These are phyloP conservation scores for Lophura nycthemera DNA, from an alignment of 2,113 vertebrate genomes.

Conservation along the genomic window DNA sequence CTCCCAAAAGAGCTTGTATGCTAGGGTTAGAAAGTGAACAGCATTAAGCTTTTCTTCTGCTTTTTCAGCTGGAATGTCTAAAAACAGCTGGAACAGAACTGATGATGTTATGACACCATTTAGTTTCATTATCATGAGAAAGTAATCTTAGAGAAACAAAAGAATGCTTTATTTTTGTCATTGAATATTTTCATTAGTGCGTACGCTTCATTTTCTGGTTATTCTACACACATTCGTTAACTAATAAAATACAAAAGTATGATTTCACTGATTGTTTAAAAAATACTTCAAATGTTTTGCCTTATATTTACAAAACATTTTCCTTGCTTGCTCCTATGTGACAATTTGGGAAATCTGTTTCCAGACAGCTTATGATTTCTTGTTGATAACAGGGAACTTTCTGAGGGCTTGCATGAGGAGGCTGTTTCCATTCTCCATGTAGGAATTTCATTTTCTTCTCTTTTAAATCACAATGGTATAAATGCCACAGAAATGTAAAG, in stretches of 20 bases:
- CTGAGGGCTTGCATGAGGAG: neutral
- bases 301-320: neutral
- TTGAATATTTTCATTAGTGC: neutral
- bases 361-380: neutral
- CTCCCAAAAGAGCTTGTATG: neutral
- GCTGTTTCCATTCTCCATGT: neutral
- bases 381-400: neutral
- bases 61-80: constrained; percentile 1
- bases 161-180: neutral
- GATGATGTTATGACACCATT: neutral
- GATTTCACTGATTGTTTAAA: neutral
- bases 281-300: neutral
- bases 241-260: neutral
- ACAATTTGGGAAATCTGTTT: neutral
- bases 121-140: neutral
- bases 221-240: neutral
- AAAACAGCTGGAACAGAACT: neutral
- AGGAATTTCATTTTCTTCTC: neutral
- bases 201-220: neutral
- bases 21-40: constrained; percentile 31
- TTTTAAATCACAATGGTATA: neutral
- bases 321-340: neutral
- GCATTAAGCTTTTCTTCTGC: neutral
- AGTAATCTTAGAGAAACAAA: neutral
- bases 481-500: neutral